Evolutionary conservation across 2,888 invertebrate species (phyloP), one percentile per base, ranked within the genome.

Genomic region (Branchipolynoe longqiensis): DNA sequence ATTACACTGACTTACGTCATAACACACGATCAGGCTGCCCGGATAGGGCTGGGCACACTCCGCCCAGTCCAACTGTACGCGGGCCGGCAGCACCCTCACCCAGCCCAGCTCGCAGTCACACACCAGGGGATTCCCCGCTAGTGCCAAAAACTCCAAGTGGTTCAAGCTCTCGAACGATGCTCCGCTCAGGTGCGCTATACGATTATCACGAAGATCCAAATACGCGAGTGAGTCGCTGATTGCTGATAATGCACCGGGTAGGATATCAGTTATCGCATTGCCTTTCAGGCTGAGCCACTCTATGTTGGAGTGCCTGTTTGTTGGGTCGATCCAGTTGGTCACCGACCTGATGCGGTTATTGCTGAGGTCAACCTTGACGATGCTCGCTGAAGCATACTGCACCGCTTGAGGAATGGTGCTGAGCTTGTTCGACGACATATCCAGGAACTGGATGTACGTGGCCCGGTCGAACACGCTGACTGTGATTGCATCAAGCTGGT

Each of bases 41-140:
- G 18, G 18, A 25, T 48, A 48, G 18, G 54, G 48, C 18, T n/a
- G 8, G 62, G 54, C 28, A 40, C 87, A 87, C 28, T 62, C 73
- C 18, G 73, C 69, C 85, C 85, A 87, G 82, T 87, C 87, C n/a
- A 86, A 18, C 28, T 58, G n/a, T 0, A 87, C 64, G 1, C 31
- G 33, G 0, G 41, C 38, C 3, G 73, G 58, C 14, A 85, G 62
- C 18, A 14, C 25, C 22, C 87, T 33, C 58, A 87, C 56, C 87
- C 87, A 87, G 12, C 85, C 85, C 33, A 87, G 54, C n/a, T 48
- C 48, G 54, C 87, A 87, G 40, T 86, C 87, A 84, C 87, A 87
- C 25, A 25, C 40, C 41, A 85, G 41, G 22, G 87, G 87, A 74
- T 87, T 87, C 12, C 87, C 87, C 22, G 83, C 56, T 8, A 87